Evolutionary conservation across 2,797 vertebrate species (phyloP), one percentile per base, ranked within the genome.

Genomic region (Danio jaintianensis): DNA sequence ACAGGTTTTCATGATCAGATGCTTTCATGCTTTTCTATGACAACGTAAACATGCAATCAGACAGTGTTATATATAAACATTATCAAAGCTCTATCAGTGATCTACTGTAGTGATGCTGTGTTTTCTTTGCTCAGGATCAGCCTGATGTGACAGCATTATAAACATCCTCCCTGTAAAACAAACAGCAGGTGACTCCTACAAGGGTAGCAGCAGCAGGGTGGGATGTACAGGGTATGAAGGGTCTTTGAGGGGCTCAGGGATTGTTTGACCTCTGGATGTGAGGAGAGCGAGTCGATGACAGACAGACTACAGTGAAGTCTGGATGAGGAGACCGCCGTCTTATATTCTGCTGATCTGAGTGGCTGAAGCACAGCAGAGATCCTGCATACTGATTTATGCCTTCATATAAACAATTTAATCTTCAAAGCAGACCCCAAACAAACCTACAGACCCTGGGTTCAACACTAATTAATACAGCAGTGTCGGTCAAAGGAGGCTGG

Each of bases 241-340:
- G 40, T 55, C 69, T 74, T 55, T 69, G 77, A 88, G 74, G 64
- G 40, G 81, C 63, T 48, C 61, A 66, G 66, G 36, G 86, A 80
- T 86, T 81, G 87, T 80, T 64, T 88, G 88, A 91, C 87, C 87
- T 84, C 79, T 82, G 42, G 0, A 82, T 82, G 58, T 79, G 15
- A 80, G 61, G 61, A 86, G 74, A 89, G 74, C 58, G n/a, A 86
- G 87, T 85, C 84, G 91, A 81, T 88, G 92, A 93, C 88, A 87
- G 92, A 94, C 50, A 75, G 85, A 87, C 88, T 86, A 85, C 91
- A 91, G 91, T 84, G 84, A 75, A 74, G 83, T 86, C 83, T 86
- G 66, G 9, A 63, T 68, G 74, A 38, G 64, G 79, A 72, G 83
- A 52, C 64, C n/a, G n/a, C n/a, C n/a, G n/a, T n/a, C n/a, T n/a